These are phyloP conservation scores for Falco punctatus DNA, from an alignment of 2,113 vertebrate species.

Conservation along the genomic window DNA sequence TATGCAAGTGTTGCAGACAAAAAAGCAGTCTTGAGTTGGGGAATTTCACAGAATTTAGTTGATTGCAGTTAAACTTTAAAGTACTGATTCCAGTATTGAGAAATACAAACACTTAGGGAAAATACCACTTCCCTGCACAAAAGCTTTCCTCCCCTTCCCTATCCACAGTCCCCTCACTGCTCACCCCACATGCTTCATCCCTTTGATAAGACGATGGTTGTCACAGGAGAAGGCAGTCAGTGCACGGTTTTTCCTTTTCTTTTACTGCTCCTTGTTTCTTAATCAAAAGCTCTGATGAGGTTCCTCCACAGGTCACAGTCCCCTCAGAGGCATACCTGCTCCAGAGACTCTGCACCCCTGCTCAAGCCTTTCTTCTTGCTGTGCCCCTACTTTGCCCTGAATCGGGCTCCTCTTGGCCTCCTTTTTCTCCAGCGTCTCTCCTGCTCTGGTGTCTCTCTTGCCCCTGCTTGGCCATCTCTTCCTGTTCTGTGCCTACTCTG, in stretches of 20 bases:
- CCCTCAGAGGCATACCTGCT: neutral
- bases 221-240: neutral
- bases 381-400: neutral
- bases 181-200: neutral
- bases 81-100: neutral
- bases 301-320: neutral
- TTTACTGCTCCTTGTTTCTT: neutral
- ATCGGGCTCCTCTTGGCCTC: fast-evolving
- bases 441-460: neutral
- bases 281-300: neutral
- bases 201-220: neutral
- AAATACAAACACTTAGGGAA: neutral
- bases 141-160: neutral
- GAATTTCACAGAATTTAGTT: neutral
- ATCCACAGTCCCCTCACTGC: neutral
- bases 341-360: neutral
- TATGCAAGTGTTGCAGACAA: fast-evolving
- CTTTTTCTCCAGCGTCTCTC: neutral
- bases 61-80: neutral
- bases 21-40: neutral
- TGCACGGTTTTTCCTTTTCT: neutral
- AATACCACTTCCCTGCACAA: neutral
- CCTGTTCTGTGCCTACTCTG: neutral
- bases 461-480: neutral
- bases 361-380: neutral